Percentiles rank a stretch among this genome's conserved stretches.
Conservation (phyloP, 2,113 vertebrate genomes). For the Pristiophorus japonicus region DNA sequence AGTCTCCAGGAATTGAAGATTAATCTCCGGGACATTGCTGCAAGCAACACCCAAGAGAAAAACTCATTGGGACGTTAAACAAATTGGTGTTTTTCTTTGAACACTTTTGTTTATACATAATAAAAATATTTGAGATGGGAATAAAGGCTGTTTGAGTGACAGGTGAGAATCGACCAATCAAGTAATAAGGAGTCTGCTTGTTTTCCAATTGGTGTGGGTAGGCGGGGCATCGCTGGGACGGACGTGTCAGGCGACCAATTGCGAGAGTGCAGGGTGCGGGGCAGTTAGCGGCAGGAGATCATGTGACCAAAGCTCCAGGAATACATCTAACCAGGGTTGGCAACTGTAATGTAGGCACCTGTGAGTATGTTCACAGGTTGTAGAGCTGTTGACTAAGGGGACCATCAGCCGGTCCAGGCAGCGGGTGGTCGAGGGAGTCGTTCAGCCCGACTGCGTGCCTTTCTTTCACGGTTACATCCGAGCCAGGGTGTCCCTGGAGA, state of each 20-base stretch:
- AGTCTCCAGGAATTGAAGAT: too few relatives aligned
- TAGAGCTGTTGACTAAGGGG: too few relatives aligned
- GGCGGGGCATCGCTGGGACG: background rate
- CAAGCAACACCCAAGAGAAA: too few relatives aligned
- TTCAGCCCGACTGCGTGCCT: too few relatives aligned
- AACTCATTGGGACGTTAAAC: too few relatives aligned
- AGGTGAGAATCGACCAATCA: background rate
- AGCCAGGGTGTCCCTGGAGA: too few relatives aligned
- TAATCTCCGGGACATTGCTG: too few relatives aligned
- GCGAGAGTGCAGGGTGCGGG: background rate
- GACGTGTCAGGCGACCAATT: background rate
- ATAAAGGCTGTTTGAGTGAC: background rate
- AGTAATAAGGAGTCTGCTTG: background rate
- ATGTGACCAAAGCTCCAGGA: background rate
- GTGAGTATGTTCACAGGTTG: too few relatives aligned
- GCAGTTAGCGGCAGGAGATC: background rate
- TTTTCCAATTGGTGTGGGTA: background rate
- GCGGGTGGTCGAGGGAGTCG: too few relatives aligned
- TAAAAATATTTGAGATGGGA: background rate
- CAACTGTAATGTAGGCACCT: too few relatives aligned
- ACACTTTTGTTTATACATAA: background rate
- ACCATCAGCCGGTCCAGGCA: too few relatives aligned
- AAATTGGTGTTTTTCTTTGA: background rate
- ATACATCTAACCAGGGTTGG: background rate
- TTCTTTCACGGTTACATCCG: too few relatives aligned